Conservation (phyloP, 2,113 vertebrate genomes). For the Xerus inauris region DNA sequence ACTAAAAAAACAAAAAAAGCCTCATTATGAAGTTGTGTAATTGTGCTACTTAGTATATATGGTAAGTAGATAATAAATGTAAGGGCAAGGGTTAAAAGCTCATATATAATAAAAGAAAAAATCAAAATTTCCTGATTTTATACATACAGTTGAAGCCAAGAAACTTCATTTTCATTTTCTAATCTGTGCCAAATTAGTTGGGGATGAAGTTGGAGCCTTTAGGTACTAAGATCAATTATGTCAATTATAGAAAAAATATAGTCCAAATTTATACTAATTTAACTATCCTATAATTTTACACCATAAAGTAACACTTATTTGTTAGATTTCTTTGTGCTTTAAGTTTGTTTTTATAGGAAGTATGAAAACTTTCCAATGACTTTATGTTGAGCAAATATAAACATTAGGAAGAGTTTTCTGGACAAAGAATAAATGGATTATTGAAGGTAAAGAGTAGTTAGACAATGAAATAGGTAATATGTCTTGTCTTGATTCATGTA, state of each 20-base stretch:
- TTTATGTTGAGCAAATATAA: neutral
- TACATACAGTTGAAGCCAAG: neutral
- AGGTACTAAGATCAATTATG: neutral
- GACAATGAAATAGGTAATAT: conserved; percentile 62
- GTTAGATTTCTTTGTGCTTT: neutral
- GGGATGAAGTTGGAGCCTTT: neutral
- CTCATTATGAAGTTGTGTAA: conserved; percentile 32
- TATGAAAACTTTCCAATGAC: neutral
- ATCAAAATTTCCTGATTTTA: neutral
- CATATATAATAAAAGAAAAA: conserved; percentile 4
- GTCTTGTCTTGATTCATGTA: conserved; percentile 33
- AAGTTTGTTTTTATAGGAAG: neutral
- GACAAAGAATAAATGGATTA: neutral
- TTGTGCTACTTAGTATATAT: neutral
- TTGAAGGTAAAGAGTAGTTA: conserved; percentile 17
- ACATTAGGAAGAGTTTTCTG: neutral
- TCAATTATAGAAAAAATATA: conserved; percentile 3
- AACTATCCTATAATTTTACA: neutral
- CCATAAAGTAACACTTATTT: neutral
- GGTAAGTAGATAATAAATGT: neutral
- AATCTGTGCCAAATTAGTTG: neutral
- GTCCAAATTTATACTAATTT: neutral
- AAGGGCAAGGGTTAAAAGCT: neutral
- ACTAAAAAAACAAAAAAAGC: neutral
- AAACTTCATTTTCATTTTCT: neutral